These are phyloP conservation scores for Apotomis betuletana DNA, from an alignment of 2,888 invertebrate genomes.

Conservation along the genomic window DNA sequence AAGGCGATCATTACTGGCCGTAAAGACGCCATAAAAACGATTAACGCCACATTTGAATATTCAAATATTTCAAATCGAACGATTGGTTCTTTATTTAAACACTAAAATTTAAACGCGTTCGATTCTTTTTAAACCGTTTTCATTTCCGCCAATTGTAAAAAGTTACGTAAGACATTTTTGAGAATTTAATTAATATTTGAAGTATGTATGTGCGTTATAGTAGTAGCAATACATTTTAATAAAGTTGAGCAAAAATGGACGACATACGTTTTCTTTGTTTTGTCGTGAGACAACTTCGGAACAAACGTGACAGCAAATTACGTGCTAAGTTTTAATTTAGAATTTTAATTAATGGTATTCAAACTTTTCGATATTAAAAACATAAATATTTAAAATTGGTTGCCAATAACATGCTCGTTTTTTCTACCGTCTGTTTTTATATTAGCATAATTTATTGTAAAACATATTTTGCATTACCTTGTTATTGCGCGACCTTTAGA, in stretches of 20 bases:
- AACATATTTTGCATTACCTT: conserved; percentile 19
- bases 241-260: neutral
- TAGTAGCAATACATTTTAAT: too few species aligned
- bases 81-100: conserved; percentile 55
- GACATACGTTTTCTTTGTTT: neutral
- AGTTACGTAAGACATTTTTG: neutral
- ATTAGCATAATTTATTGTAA: conserved; percentile 34
- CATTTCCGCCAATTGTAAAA: neutral
- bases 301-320: conserved; percentile 17
- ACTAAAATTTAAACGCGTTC: conserved; percentile 46
- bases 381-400: neutral
- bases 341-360: conserved; percentile 45
- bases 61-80: conserved; percentile 65
- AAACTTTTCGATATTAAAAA: conserved; percentile 37
- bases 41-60: conserved; percentile 76
- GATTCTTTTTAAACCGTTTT: neutral
- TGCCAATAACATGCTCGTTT: conserved; percentile 17
- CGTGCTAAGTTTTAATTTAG: conserved; percentile 17
- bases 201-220: neutral
- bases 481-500: conserved; percentile 22
- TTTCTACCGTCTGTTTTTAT: conserved; percentile 11
- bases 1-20: conserved; percentile 75
- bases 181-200: neutral
- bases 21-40: conserved; percentile 80
- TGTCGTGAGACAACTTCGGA: neutral